Conservation (phyloP, 2,113 vertebrate species). For the Desmodus rotundus region DNA sequence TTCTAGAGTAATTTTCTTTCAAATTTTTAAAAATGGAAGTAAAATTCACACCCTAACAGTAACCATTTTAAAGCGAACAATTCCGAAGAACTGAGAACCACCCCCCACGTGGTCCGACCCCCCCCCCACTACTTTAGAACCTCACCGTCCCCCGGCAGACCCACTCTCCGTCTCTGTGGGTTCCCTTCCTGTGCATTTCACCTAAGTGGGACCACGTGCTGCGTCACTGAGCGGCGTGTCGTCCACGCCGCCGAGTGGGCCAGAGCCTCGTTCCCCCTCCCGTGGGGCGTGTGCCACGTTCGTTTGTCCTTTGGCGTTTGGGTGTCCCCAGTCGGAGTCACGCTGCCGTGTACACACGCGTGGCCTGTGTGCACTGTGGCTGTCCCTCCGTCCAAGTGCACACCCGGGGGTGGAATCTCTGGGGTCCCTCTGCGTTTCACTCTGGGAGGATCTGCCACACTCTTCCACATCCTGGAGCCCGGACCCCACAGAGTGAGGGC, state of each 20-base stretch:
- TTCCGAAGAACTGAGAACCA: not conserved
- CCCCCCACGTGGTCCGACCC: not conserved
- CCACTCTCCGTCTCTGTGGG: no score
- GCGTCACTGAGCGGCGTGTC: fast-evolving
- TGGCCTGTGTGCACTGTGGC: fast-evolving
- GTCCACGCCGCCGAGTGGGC: fast-evolving
- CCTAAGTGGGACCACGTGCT: fast-evolving
- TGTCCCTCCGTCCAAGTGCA: no score
- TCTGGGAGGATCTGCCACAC: not conserved
- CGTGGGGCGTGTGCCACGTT: fast-evolving
- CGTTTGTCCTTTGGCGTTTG: fast-evolving
- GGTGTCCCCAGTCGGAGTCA: fast-evolving
- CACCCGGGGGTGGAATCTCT: not conserved
- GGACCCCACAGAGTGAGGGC: not conserved
- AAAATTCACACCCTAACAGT: not conserved
- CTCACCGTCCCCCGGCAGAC: no score
- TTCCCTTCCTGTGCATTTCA: not conserved
- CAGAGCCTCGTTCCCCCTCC: fast-evolving
- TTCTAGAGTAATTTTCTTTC: not conserved
- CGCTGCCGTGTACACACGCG: fast-evolving
- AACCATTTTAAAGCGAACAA: not conserved
- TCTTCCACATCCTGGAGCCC: not conserved
- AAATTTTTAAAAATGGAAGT: not conserved
- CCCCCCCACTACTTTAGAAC: no score
- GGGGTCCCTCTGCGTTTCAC: not conserved